Conservation (phyloP, 2,113 vertebrate genomes). For the Stegastes partitus region DNA sequence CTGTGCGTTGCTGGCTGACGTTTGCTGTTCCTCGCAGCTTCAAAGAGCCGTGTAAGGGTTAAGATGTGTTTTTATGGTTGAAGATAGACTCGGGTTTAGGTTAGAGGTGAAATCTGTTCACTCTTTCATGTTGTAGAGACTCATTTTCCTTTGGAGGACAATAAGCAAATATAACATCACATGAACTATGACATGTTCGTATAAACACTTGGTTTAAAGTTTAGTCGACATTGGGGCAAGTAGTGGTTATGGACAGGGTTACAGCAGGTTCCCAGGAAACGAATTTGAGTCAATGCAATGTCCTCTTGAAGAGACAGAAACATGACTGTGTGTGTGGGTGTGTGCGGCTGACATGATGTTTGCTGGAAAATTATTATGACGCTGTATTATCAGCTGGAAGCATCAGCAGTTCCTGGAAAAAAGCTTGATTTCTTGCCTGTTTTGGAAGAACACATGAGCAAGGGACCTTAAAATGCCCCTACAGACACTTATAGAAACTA, state of each 20-base stretch:
- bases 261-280: no score
- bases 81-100: background rate
- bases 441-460: background rate
- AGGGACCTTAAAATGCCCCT: no score
- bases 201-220: background rate
- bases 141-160: no score
- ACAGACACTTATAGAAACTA: background rate
- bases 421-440: background rate
- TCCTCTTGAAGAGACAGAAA: no score
- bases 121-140: no score
- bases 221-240: no score
- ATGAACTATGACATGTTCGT: background rate
- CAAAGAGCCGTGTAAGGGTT: background rate
- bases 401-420: slow-evolving; percentile 19
- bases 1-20: no score
- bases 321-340: background rate
- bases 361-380: slow-evolving; percentile 15
- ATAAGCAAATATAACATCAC: background rate
- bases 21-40: no score
- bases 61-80: background rate
- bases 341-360: slow-evolving; percentile 3
- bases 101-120: no score
- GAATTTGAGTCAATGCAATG: no score
- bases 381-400: slow-evolving; percentile 14
- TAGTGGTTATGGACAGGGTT: no score